A percentile compares a stretch with the other conserved stretches of the same genome.
Conservation (phyloP, 2,888 invertebrate genomes). For the Amiota mariae region DNA sequence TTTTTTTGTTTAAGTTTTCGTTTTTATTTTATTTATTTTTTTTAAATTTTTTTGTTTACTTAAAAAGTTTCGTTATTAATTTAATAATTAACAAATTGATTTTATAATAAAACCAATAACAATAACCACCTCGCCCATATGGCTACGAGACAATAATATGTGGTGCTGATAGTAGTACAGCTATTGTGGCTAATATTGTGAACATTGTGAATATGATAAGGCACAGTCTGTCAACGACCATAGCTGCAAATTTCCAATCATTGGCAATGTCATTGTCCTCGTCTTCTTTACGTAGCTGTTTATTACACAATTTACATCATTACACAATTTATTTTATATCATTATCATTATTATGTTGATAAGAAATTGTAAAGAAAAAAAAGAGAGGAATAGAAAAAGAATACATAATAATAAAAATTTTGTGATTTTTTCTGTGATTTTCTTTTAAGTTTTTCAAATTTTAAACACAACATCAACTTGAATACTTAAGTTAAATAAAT, state of each 20-base stretch:
- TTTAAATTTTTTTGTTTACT: conserved; percentile 66
- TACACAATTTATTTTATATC: not conserved
- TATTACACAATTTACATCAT: conserved; percentile 31
- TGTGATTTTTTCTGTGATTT: conserved; percentile 27
- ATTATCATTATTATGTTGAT: too few species aligned
- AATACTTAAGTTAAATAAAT: too few species aligned
- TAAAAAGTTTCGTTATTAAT: conserved; percentile 75
- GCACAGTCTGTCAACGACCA: conserved; percentile 99
- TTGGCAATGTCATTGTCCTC: conserved; percentile 94
- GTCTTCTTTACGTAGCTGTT: conserved; percentile 92
- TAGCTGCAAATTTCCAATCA: conserved; percentile 99
- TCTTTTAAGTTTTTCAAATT: conserved; percentile 5
- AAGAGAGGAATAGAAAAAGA: conserved; percentile 39
- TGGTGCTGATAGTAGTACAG: conserved; percentile 96
- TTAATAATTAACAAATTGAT: conserved; percentile 75
- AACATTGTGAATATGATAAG: conserved; percentile 99
- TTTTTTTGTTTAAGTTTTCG: conserved; percentile 52
- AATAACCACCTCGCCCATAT: conserved; percentile 75
- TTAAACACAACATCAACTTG: not conserved
- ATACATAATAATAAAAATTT: conserved; percentile 29
- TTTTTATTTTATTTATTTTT: conserved; percentile 52
- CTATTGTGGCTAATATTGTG: conserved; percentile 97
- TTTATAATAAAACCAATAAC: conserved; percentile 75
- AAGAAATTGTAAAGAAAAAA: conserved; percentile 12
- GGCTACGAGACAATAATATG: conserved; percentile 79